A percentile compares a stretch with the other conserved stretches of the same genome.
phyloP scores from a whole-genome alignment of 2,113 vertebrate species.

The Aleadryas rufinucha region DNA sequence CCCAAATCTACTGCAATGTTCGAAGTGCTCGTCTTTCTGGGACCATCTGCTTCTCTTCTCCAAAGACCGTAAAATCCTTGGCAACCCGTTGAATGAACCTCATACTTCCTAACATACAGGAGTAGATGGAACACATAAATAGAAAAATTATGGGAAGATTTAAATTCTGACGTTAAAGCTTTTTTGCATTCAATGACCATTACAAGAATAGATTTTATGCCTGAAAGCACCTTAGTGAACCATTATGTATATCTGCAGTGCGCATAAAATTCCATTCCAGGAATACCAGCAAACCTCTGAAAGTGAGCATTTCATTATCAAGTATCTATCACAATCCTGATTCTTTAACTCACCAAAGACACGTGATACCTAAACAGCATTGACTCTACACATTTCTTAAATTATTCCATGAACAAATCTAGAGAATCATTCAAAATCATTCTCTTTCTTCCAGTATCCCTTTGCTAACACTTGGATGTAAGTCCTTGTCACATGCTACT shows the following conservation, averaged over 20 bases:
- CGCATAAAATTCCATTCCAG: background rate
- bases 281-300: background rate
- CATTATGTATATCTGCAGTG: background rate
- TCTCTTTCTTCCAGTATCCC: background rate
- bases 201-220: background rate
- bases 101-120: background rate
- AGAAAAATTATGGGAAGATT: background rate
- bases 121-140: background rate
- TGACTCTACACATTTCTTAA: background rate
- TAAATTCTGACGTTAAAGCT: background rate
- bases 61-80: constrained; percentile 38
- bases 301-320: background rate
- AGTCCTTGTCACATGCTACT: background rate
- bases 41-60: constrained; percentile 44
- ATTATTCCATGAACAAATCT: background rate
- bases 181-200: background rate
- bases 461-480: background rate
- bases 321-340: background rate
- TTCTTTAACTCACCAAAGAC: background rate
- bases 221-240: background rate
- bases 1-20: background rate
- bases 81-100: background rate
- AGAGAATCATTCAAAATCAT: background rate
- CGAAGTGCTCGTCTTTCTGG: background rate
- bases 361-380: background rate